These are phyloP conservation scores for Anolis apletophallus DNA, from an alignment of 2,797 vertebrate genomes.

Conservation along the genomic window DNA sequence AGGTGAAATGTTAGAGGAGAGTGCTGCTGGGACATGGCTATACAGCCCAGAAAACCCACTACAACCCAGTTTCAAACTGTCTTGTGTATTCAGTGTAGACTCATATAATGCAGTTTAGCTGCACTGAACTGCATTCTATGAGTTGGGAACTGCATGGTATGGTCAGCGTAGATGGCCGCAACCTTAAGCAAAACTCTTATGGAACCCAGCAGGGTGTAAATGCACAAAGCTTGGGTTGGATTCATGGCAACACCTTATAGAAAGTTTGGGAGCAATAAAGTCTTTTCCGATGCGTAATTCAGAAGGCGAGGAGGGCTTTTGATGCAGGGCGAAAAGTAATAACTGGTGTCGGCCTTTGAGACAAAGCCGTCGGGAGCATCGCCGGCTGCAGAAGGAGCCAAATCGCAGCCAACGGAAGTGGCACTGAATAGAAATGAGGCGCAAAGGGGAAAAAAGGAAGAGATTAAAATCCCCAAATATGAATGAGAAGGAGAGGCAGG, in stretches of 20 bases:
- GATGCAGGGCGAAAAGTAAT: constrained; percentile 10
- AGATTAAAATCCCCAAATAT: constrained; percentile 35
- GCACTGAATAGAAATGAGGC: constrained; percentile 46
- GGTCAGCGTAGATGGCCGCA: too few species aligned
- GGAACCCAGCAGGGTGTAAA: too few species aligned
- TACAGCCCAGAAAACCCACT: too few species aligned
- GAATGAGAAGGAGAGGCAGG: constrained; percentile 38
- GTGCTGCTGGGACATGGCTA: too few species aligned
- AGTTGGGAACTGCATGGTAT: too few species aligned
- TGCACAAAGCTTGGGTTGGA: not conserved
- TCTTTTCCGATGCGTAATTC: constrained; percentile 20
- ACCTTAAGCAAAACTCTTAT: too few species aligned
- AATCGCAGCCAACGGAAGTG: constrained; percentile 43
- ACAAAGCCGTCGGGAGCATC: constrained; percentile 25
- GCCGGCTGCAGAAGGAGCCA: constrained; percentile 5
- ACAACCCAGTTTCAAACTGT: too few species aligned
- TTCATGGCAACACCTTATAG: too few species aligned
- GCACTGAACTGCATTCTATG: too few species aligned
- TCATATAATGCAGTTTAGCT: too few species aligned
- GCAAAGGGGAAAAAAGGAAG: constrained; percentile 25
- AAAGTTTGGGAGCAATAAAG: constrained; percentile 18
- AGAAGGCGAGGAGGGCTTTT: constrained; percentile 15
- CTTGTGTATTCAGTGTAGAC: too few species aligned
- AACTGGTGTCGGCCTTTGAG: constrained; percentile 15
- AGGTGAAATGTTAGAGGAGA: too few species aligned